A percentile compares a stretch with the other conserved stretches of the same genome.
phyloP scores from a whole-genome alignment of 30 jellyfish, hydroid and myxozoan genomes.

The Clytia hemisphaerica region DNA sequence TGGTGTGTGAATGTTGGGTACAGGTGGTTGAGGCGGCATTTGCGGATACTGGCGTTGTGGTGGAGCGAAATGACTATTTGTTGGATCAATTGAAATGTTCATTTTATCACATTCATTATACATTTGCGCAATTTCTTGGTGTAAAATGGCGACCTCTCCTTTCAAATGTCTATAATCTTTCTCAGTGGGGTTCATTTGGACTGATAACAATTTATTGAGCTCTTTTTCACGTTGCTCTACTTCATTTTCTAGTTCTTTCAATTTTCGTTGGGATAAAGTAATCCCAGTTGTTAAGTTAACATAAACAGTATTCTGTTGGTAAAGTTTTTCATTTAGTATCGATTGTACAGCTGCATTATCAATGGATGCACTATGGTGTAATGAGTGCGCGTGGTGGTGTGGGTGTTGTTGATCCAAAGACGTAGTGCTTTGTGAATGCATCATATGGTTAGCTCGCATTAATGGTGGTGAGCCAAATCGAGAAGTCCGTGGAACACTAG shows the following conservation, averaged over 20 bases:
- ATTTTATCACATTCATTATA: constrained; percentile 11
- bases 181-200: constrained; percentile 15
- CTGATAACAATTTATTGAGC: background rate
- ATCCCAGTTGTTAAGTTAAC: no score
- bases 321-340: no score
- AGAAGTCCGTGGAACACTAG: no score
- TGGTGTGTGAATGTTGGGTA: background rate
- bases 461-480: no score
- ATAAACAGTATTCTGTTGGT: no score
- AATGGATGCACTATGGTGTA: no score
- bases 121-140: constrained; percentile 8
- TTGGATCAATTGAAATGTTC: background rate
- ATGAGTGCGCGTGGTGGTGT: no score
- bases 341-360: no score
- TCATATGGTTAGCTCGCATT: no score
- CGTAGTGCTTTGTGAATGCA: no score
- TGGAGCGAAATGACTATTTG: background rate
- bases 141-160: constrained; percentile 9
- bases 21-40: background rate
- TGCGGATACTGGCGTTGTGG: background rate
- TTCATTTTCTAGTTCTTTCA: constrained; percentile 10
- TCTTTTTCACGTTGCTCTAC: background rate
- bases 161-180: background rate
- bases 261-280: no score
- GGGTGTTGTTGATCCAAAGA: no score